Base-by-base conservation (phyloP, 2,113 vertebrate species). In the Syngnathus typhle region DNA sequence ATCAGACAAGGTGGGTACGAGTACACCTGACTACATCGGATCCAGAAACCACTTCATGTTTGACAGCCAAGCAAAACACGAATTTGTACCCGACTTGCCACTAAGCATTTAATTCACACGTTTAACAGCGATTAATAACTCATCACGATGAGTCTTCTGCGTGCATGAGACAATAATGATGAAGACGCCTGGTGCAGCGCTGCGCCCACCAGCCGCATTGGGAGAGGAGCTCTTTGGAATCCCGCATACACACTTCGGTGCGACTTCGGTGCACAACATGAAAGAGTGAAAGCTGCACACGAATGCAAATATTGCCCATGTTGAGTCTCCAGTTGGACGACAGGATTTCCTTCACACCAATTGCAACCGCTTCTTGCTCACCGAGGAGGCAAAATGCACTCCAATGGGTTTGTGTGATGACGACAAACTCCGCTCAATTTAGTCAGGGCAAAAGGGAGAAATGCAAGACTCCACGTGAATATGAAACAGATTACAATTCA, bases 261-360 rank as follows among this genome's bases (percentile, higher is more conserved):
- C 60, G 11, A 38, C 36, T 75, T 72, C 52, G 54, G 19, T 38
- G 77, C 68, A 75, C 75, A 78, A 68, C 78, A 83, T 88, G 81
- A 89, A 71, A 87, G 86, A 88, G 82, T 71, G 56, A 85, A 71
- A 85, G 84, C 85, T 85, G 49, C 76, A 70, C 80, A 67, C 8
- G 41, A 54, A 60, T 61, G 37, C 71, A 79, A 81, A 21, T 10
- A 62, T 18, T 46, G 36, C 55, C 67, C 62, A 38, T 54, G 37
- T 52, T 64, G 60, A 5, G 65, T 69, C 60, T 32, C 78, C 9
- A 44, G 12, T 46, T 51, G 38, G 23, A 61, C 63, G 67, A 15
- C 44, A 54, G 59, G 32, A n/a, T 67, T 36, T 44, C 60, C 21
- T 6, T 6, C 13, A 10, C 52, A 71, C 64, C 23, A 32, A 39